A percentile compares a stretch with the other conserved stretches of the same genome.
These are phyloP conservation scores for Boloria selene DNA, from an alignment of 2,888 invertebrate species.

Conservation along the genomic window DNA sequence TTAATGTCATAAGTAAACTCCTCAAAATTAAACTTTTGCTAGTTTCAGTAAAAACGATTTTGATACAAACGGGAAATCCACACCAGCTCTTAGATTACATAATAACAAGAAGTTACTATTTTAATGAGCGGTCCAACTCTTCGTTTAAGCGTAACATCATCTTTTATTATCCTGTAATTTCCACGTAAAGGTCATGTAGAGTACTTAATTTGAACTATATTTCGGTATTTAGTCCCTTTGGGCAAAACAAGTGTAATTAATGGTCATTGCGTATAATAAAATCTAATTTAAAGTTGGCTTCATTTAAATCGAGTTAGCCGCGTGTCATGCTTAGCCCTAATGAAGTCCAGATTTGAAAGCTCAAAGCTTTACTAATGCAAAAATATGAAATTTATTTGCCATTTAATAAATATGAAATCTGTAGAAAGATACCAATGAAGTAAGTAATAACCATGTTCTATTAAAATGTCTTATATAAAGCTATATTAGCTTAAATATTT, in stretches of 20 bases:
- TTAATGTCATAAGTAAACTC: too few relatives aligned
- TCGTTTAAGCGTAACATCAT: slow-evolving; percentile 34
- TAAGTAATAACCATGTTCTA: too few relatives aligned
- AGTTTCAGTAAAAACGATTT: too few relatives aligned
- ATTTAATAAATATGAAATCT: too few relatives aligned
- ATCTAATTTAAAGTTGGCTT: slow-evolving; percentile 33
- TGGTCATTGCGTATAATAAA: slow-evolving; percentile 32
- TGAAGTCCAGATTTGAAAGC: neutral
- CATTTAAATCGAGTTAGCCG: slow-evolving; percentile 31
- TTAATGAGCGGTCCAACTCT: slow-evolving; percentile 35
- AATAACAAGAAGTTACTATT: slow-evolving; percentile 19
- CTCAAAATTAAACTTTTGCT: too few relatives aligned
- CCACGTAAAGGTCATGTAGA: slow-evolving; percentile 24
- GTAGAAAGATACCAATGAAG: too few relatives aligned
- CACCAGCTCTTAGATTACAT: too few relatives aligned
- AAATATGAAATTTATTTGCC: too few relatives aligned
- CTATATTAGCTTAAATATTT: too few relatives aligned
- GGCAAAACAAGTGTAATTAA: slow-evolving; percentile 32
- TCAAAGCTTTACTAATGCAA: neutral
- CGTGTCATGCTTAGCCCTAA: slow-evolving; percentile 21
- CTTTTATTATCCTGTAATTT: slow-evolving; percentile 35
- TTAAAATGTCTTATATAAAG: too few relatives aligned
- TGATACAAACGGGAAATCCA: too few relatives aligned
- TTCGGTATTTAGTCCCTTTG: slow-evolving; percentile 35
- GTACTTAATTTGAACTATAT: slow-evolving; percentile 30